A percentile compares a stretch with the other conserved stretches of the same genome.
phyloP scores from a whole-genome alignment of 2,888 invertebrate species.

The Plutella xylostella region DNA sequence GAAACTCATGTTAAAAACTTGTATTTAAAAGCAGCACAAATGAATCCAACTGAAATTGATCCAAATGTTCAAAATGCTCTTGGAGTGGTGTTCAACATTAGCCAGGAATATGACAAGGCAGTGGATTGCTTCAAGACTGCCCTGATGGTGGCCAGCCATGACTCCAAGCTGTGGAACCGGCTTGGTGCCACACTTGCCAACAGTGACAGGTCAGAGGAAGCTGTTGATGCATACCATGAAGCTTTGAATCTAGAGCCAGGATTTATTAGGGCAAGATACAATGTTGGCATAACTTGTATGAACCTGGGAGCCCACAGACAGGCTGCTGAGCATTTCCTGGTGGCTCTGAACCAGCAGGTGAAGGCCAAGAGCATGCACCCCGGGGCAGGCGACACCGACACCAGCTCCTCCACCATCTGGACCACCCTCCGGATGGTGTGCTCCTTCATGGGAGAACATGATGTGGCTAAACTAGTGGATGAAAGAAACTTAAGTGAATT shows the following conservation, averaged over 20 bases:
- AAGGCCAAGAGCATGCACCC: constrained; percentile 54
- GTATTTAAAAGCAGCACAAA: constrained; percentile 83
- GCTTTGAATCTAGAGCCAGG: constrained; percentile 94
- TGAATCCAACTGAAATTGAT: constrained; percentile 81
- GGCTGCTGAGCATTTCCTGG: constrained; percentile 95
- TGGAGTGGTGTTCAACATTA: constrained; percentile 95
- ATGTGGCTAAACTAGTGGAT: constrained; percentile 72
- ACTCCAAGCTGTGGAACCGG: constrained; percentile 96
- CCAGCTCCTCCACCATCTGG: constrained; percentile 93
- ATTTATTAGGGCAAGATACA: constrained; percentile 96
- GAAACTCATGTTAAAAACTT: constrained; percentile 77
- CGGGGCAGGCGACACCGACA: constrained; percentile 50
- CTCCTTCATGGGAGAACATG: constrained; percentile 80
- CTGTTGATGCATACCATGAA: constrained; percentile 94
- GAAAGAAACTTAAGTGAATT: constrained; percentile 71
- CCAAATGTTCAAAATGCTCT: constrained; percentile 93
- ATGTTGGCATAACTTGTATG: constrained; percentile 97
- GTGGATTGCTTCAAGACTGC: constrained; percentile 96
- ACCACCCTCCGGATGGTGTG: constrained; percentile 90
- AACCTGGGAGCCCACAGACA: constrained; percentile 95
- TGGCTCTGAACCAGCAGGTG: constrained; percentile 93
- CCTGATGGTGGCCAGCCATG: constrained; percentile 80
- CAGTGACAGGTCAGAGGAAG: constrained; percentile 93
- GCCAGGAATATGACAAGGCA: constrained; percentile 95
- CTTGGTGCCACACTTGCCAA: constrained; percentile 98